Base-by-base conservation (phyloP, 2,888 invertebrate genomes). In the Cephalotes varians region DNA sequence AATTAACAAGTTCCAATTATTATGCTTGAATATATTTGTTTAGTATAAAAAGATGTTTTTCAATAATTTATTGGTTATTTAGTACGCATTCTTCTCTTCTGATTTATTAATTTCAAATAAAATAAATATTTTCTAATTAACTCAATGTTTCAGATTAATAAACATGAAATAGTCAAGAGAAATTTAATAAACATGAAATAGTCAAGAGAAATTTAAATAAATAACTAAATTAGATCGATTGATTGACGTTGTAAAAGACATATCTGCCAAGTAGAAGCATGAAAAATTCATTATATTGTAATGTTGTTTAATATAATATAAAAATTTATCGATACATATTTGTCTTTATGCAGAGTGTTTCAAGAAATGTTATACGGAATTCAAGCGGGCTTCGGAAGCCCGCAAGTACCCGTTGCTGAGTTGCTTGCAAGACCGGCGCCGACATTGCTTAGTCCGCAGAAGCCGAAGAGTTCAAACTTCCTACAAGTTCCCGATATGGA, bases 361-460 rank as follows among this genome's bases (percentile, higher is more conserved):
- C 97, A 98, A 96, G 98, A 98, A 95, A 98, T 98, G 98, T 95
- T 98, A 71, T 98, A 98, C 94, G 98, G 98, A 81, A 98, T 98
- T 91, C 98, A 98, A 94, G 98, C 98, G 0, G 98, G 98, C 73
- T 98, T 98, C 93, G 98, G 98, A 4, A 98, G 98, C 65, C 98
- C 98, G 0, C 98, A 98, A 95, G 98, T 98, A 86, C 98, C 98
- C 0, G 98, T 98, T 3, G 98, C 98, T 0, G 98, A 98, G 94
- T 95, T 98, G 67, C 95, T 98, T 80, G 96, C 98, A 0, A 96
- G 98, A 81, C 98, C 98, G 2, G 98, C 97, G 15, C 98, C 98
- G 0, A 97, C 98, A 12, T 95, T 98, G 51, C 96, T 98, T 51
- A 98, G 98, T 81, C 98, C 98, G 0, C 98, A 98, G 92, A 96